A percentile compares a stretch with the other conserved stretches of the same genome.
Evolutionary conservation across 2,113 vertebrate species (phyloP).

Genomic region (Loxodonta africana): DNA sequence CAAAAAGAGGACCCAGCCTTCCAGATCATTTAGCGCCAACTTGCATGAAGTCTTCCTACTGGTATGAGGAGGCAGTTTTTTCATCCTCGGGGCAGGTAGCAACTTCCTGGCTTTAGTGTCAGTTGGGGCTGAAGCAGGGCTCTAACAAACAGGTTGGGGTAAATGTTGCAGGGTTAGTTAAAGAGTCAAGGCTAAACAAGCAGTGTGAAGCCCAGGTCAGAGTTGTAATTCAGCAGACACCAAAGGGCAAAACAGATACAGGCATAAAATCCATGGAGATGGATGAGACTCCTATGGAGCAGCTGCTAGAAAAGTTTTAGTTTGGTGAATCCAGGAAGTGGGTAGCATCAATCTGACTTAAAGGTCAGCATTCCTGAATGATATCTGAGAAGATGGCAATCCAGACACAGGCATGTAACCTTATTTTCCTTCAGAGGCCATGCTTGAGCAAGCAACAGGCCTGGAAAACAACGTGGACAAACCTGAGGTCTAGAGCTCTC

Average conservation of each 20-base stretch:
- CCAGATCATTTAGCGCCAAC: too few relatives aligned
- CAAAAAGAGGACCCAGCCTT: neutral
- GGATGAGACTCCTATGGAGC: too few relatives aligned
- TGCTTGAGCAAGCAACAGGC: too few relatives aligned
- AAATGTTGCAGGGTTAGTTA: neutral
- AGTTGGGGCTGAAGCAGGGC: too few relatives aligned
- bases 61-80: neutral
- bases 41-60: neutral
- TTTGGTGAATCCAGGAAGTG: neutral
- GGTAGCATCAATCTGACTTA: neutral
- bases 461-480: neutral
- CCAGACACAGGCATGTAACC: neutral
- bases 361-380: neutral
- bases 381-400: neutral
- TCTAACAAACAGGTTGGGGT: too few relatives aligned
- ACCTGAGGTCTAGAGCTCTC: neutral
- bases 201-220: neutral
- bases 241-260: rapidly evolving
- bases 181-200: neutral
- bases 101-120: neutral
- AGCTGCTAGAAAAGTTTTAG: neutral
- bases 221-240: neutral
- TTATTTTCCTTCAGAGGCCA: neutral
- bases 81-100: neutral
- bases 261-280: neutral